These are phyloP conservation scores for Orthonevra nobilis DNA, from an alignment of 2,888 invertebrate genomes.

Conservation along the genomic window DNA sequence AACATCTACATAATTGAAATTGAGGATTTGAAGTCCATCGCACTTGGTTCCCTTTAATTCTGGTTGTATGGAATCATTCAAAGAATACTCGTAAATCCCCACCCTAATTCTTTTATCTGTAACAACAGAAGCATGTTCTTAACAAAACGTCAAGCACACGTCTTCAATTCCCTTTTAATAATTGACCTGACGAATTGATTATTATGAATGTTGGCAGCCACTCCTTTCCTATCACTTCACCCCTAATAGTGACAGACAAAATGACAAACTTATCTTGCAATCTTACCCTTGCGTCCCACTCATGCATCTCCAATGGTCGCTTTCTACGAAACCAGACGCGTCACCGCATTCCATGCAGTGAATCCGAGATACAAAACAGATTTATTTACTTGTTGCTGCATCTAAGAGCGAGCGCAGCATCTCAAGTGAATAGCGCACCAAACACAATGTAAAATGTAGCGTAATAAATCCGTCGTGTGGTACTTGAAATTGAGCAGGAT, in stretches of 20 bases:
- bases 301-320: not conserved
- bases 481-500: constrained; percentile 58
- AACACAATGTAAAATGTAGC: constrained; percentile 44
- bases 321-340: constrained; percentile 30
- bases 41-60: constrained; percentile 25
- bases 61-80: constrained; percentile 11
- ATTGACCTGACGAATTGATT: constrained; percentile 69
- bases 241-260: constrained; percentile 29
- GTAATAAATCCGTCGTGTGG: constrained; percentile 67
- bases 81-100: not conserved
- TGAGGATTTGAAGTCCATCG: constrained; percentile 14
- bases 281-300: constrained; percentile 27
- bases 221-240: constrained; percentile 21
- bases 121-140: constrained; percentile 34
- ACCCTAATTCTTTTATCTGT: constrained; percentile 4
- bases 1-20: constrained; percentile 48
- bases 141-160: constrained; percentile 65
- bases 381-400: constrained; percentile 63
- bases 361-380: constrained; percentile 50
- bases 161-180: constrained; percentile 50
- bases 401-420: constrained; percentile 48
- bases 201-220: constrained; percentile 59
- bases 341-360: constrained; percentile 43
- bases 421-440: constrained; percentile 63
- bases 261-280: constrained; percentile 33